Evolutionary conservation across 2,113 vertebrate species (phyloP).

Genomic region (Phoxinus phoxinus): DNA sequence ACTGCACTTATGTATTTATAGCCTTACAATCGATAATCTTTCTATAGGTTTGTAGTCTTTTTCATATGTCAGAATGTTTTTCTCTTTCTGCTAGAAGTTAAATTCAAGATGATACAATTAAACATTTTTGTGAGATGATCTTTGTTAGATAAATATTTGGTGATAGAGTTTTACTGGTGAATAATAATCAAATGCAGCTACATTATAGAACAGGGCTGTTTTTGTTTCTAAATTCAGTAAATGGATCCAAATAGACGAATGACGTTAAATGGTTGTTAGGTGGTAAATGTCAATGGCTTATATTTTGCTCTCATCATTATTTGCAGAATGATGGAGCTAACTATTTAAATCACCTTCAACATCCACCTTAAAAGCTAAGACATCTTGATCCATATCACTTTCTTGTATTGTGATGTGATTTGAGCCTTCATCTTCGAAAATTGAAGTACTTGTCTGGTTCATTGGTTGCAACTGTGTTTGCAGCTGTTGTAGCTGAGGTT

Average conservation of each 20-base stretch:
- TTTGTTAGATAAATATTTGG: constrained; percentile 50
- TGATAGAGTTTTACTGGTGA: constrained; percentile 39
- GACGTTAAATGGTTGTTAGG: constrained; percentile 53
- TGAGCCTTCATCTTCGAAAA: constrained; percentile 63
- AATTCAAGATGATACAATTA: constrained; percentile 7
- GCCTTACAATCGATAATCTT: background rate
- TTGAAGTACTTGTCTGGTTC: background rate
- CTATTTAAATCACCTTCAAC: constrained; percentile 82
- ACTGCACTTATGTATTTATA: background rate
- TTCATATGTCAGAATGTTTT: background rate
- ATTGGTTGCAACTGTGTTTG: constrained; percentile 10
- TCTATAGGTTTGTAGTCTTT: background rate
- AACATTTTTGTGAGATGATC: constrained; percentile 41
- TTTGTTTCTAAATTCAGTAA: constrained; percentile 58
- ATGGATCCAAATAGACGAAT: constrained; percentile 61
- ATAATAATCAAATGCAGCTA: constrained; percentile 40
- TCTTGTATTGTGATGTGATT: constrained; percentile 68
- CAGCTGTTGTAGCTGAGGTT: no score
- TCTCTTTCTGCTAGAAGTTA: background rate
- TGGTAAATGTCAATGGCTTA: constrained; percentile 49
- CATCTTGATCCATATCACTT: constrained; percentile 71
- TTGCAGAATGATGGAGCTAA: constrained; percentile 72
- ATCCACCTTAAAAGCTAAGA: constrained; percentile 79
- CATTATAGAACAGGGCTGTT: constrained; percentile 37
- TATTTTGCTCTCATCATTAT: constrained; percentile 64